Evolutionary conservation across 2,888 invertebrate genomes (phyloP).

Genomic region (Pachycephus smyrnensis): DNA sequence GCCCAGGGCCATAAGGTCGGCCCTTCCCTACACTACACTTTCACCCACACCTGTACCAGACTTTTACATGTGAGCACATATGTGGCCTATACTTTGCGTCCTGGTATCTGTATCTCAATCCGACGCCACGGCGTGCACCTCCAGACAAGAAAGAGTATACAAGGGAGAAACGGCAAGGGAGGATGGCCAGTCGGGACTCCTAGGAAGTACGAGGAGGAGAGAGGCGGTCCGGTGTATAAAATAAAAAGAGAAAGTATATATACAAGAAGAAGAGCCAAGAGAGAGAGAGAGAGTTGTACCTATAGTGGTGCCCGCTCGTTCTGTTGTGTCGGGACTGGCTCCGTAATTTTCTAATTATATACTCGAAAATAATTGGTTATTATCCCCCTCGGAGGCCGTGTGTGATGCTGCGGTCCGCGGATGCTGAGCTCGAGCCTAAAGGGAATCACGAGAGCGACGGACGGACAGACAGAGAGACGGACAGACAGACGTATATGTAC

Average conservation of each 20-base stretch:
- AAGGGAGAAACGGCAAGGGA: slow-evolving; percentile 32
- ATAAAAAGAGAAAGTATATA: slow-evolving; percentile 11
- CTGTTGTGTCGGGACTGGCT: slow-evolving; percentile 55
- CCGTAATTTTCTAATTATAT: slow-evolving; percentile 66
- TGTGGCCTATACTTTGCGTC: slow-evolving; percentile 56
- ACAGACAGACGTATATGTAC: not conserved
- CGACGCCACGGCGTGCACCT: slow-evolving; percentile 43
- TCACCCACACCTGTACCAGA: slow-evolving; percentile 48
- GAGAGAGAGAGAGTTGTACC: slow-evolving; percentile 31
- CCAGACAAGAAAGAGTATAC: slow-evolving; percentile 30
- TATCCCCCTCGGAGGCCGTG: slow-evolving; percentile 51
- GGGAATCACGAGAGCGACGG: slow-evolving; percentile 55
- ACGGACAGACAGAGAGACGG: slow-evolving; percentile 34
- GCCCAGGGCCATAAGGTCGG: slow-evolving; percentile 65
- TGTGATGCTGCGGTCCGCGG: slow-evolving; percentile 50
- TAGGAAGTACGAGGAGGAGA: slow-evolving; percentile 16
- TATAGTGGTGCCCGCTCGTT: slow-evolving; percentile 26
- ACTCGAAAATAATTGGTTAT: slow-evolving; percentile 66
- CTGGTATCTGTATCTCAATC: slow-evolving; percentile 62
- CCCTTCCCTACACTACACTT: slow-evolving; percentile 59
- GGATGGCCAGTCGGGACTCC: slow-evolving; percentile 16
- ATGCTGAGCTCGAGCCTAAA: slow-evolving; percentile 50
- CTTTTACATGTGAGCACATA: slow-evolving; percentile 41
- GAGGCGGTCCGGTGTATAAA: not conserved
- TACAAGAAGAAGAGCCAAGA: slow-evolving; percentile 4